These are phyloP conservation scores for Thrips palmi DNA, from an alignment of 1,140 invertebrate species.

Conservation along the genomic window DNA sequence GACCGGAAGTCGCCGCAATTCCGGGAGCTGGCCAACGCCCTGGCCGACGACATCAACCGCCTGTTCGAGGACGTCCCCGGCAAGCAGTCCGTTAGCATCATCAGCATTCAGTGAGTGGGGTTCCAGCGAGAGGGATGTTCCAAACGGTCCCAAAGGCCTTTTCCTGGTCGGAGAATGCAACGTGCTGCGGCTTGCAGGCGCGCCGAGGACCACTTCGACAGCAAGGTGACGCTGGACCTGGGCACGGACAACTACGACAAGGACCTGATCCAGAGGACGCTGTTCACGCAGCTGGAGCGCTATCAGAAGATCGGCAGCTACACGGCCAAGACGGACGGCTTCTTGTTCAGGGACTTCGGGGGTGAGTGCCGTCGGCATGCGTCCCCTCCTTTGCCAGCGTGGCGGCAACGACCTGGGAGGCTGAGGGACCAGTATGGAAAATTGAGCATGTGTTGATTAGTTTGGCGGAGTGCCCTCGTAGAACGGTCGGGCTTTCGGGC, in stretches of 20 bases:
- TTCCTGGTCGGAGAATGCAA: not conserved
- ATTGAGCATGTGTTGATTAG: not conserved
- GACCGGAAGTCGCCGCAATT: slow-evolving; percentile 23
- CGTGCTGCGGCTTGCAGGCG: not conserved
- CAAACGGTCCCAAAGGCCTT: not conserved
- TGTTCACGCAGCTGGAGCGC: no score
- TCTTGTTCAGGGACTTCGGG: slow-evolving; percentile 27
- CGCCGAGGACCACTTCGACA: slow-evolving; percentile 18
- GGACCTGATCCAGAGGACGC: slow-evolving; percentile 22
- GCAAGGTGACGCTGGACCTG: slow-evolving; percentile 24
- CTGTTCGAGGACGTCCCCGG: slow-evolving; percentile 23
- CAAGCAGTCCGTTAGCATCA: slow-evolving; percentile 23
- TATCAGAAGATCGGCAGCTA: slow-evolving; percentile 19
- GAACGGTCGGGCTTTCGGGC: not conserved
- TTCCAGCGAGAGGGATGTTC: not conserved
- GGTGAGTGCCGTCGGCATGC: slow-evolving; percentile 20
- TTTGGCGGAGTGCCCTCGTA: not conserved
- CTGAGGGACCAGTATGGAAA: no score
- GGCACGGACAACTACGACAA: slow-evolving; percentile 23
- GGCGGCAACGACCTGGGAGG: not conserved
- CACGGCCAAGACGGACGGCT: slow-evolving; percentile 22
- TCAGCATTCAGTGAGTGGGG: slow-evolving; percentile 12
- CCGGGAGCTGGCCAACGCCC: slow-evolving; percentile 19
- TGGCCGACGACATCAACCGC: slow-evolving; percentile 22
- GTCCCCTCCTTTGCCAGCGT: slow-evolving; percentile 11